Percentiles rank a stretch among this genome's conserved stretches.
Conservation (phyloP, 2,797 vertebrate genomes). For the Aeoliscus strigatus region DNA sequence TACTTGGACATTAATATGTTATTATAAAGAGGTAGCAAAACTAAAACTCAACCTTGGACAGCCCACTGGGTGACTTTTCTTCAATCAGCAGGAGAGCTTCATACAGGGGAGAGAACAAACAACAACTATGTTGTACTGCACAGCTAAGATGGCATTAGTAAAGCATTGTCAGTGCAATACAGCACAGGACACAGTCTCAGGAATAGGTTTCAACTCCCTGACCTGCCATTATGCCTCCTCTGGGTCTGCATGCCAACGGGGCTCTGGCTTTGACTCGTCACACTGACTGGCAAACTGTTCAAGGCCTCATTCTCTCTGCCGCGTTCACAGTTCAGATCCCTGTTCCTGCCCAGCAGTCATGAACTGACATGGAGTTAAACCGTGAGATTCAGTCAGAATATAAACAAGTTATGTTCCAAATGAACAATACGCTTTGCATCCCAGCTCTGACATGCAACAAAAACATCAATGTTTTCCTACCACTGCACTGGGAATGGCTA, state of each 20-base stretch:
- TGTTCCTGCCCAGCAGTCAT: constrained; percentile 32
- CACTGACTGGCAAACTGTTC: constrained; percentile 50
- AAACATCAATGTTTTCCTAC: constrained; percentile 59
- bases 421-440: constrained; percentile 50
- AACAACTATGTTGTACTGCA: constrained; percentile 31
- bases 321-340: constrained; percentile 37
- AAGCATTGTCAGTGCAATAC: constrained; percentile 28
- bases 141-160: constrained; percentile 16
- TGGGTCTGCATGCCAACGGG: constrained; percentile 5
- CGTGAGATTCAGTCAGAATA: constrained; percentile 59
- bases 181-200: constrained; percentile 24
- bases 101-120: constrained; percentile 10
- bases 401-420: constrained; percentile 54
- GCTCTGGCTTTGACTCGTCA: constrained; percentile 31
- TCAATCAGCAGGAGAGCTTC: constrained; percentile 15
- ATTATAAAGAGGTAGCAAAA: constrained; percentile 70
- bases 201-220: constrained; percentile 41
- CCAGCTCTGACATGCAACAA: constrained; percentile 35
- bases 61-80: constrained; percentile 13
- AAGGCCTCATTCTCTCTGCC: constrained; percentile 44
- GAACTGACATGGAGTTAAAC: constrained; percentile 43
- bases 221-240: constrained; percentile 29
- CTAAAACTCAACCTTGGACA: constrained; percentile 33
- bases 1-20: constrained; percentile 60
- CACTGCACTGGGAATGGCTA: constrained; percentile 41